A percentile compares a stretch with the other conserved stretches of the same genome.
These are phyloP conservation scores for Morelia viridis DNA, from an alignment of 2,797 vertebrate genomes.

Conservation along the genomic window DNA sequence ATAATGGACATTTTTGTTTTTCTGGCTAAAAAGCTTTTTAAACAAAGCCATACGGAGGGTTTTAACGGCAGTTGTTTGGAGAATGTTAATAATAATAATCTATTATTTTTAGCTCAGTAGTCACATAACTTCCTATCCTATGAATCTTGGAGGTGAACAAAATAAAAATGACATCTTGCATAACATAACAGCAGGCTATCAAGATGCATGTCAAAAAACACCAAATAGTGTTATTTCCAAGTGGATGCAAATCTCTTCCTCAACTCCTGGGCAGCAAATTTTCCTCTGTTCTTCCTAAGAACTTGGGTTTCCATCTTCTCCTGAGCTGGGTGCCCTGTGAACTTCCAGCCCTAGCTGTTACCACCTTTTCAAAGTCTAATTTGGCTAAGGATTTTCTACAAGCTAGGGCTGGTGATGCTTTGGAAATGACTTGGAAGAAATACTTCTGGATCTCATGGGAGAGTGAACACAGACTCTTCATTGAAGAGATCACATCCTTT, in stretches of 20 bases:
- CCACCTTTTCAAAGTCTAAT: not conserved
- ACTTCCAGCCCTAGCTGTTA: not conserved
- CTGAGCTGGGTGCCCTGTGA: not conserved
- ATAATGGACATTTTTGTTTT: conserved; percentile 47
- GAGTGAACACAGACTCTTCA: too few relatives aligned
- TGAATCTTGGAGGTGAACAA: not conserved
- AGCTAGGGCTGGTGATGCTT: too few relatives aligned
- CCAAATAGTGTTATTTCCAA: not conserved
- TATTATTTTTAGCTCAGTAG: conserved; percentile 17
- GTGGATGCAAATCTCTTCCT: not conserved
- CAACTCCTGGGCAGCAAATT: not conserved
- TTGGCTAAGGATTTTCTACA: not conserved
- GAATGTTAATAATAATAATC: too few relatives aligned
- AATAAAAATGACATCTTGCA: conserved; percentile 14
- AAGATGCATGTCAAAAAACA: not conserved
- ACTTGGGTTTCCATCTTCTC: not conserved
- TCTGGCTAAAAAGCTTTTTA: conserved; percentile 52
- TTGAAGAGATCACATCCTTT: too few relatives aligned
- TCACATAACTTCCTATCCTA: conserved; percentile 17
- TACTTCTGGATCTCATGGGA: too few relatives aligned
- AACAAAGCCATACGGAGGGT: conserved; percentile 47
- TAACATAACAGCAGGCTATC: rapidly evolving
- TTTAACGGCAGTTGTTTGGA: conserved; percentile 51
- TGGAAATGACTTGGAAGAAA: too few relatives aligned
- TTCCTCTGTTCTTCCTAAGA: not conserved